Base-by-base conservation (phyloP, 2,797 vertebrate genomes). In the Scomberomorus guttatus region DNA sequence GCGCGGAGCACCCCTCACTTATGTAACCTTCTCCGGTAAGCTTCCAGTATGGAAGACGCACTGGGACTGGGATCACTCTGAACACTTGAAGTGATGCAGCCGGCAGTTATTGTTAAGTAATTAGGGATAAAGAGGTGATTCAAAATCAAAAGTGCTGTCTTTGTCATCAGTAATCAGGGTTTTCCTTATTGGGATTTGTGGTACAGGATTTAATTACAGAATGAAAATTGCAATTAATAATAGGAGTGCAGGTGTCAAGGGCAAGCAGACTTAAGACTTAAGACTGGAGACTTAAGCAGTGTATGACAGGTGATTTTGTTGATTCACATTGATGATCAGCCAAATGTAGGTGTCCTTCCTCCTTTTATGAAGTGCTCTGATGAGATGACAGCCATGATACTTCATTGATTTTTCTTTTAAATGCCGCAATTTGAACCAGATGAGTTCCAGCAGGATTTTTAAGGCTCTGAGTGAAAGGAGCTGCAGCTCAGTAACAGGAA, bases 11-110 rank as follows among this genome's bases (percentile, higher is more conserved):
- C 75, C 46, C 50, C 73, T 20, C 48, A 48, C 81, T 80, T 85
- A 77, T 63, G 66, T 76, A 85, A 77, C 77, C 61, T 51, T 57
- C 59, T 52, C 54, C 64, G 46, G 27, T 75, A 39, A 76, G 55
- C 39, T 25, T 67, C 79, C 67, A n/a, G 50, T 59, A 29, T 8
- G 57, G 54, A 54, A 27, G 57, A 46, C 18, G 0, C n/a, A 18
- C 44, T 44, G 24, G 55, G 81, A 62, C 34, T 66, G 42, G 46
- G 50, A 39, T 52, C 11, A 1, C 10, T 50, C 13, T 59, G n/a
- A 22, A 29, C 72, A 48, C 24, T 37, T 22, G 32, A 48, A 24
- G 25, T 46, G 55, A 14, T 37, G 32, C 15, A 9, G 39, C 29
- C 22, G 34, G 24, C 3, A 5, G 15, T n/a, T 80, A 59, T 57